Conservation (phyloP, 1,140 invertebrate genomes). For the Ceratitis capitata region DNA sequence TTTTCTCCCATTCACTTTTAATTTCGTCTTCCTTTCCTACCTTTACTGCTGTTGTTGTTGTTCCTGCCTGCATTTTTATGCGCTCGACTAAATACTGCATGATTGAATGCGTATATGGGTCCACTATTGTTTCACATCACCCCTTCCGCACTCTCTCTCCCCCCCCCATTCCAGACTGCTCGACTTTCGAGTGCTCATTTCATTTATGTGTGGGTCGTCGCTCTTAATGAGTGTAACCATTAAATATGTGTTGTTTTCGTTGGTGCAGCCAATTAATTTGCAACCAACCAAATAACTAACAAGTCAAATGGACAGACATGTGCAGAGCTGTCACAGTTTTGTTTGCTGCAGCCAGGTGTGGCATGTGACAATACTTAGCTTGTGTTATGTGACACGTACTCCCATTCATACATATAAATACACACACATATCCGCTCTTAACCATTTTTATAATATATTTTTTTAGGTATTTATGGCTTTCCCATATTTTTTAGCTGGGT, state of each 20-base stretch:
- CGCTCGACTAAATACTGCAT: not conserved
- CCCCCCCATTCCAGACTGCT: no score
- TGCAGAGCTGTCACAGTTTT: not conserved
- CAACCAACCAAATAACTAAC: not conserved
- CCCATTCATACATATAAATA: not conserved
- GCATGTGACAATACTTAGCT: slow-evolving; percentile 1
- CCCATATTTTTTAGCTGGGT: not conserved
- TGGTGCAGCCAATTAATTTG: slow-evolving; percentile 33
- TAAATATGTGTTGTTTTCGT: not conserved
- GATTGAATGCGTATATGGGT: not conserved
- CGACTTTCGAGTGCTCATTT: not conserved
- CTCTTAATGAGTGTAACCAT: not conserved
- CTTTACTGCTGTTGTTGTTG: no score
- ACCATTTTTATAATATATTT: not conserved
- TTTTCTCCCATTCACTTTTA: not conserved
- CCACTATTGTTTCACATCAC: not conserved
- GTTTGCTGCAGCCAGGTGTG: not conserved
- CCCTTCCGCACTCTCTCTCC: not conserved
- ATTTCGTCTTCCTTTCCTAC: not conserved
- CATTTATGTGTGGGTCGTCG: not conserved
- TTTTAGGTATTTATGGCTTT: not conserved
- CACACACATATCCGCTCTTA: not conserved
- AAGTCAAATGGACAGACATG: not conserved
- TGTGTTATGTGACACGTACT: not conserved
- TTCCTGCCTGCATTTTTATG: not conserved